phyloP scores from a whole-genome alignment of 2,797 vertebrate genomes.

The Loris lydekkerianus region DNA sequence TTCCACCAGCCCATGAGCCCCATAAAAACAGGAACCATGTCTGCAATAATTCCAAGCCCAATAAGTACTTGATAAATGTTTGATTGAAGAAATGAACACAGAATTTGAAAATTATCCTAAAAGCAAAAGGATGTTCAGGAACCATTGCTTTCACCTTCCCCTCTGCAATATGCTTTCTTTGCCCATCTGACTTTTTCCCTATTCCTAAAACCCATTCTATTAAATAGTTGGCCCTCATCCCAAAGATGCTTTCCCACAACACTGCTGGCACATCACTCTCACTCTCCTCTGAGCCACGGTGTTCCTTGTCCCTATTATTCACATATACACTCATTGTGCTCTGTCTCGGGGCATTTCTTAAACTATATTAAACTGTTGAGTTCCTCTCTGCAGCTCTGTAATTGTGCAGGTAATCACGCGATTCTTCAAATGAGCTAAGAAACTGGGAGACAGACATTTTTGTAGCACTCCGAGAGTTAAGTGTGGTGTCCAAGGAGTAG shows the following conservation, averaged over 20 bases:
- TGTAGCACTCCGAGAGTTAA: background rate
- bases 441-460: background rate
- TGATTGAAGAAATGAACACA: constrained; percentile 14
- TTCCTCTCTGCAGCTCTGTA: constrained; percentile 14
- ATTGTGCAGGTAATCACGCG: constrained; percentile 47
- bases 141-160: background rate
- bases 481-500: background rate
- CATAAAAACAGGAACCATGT: background rate
- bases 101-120: background rate
- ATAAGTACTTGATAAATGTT: background rate
- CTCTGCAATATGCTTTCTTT: background rate
- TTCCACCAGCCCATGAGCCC: background rate
- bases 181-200: background rate
- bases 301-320: background rate
- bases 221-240: background rate
- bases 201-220: background rate
- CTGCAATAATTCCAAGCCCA: background rate
- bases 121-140: background rate
- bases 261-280: background rate
- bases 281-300: background rate
- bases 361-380: constrained; percentile 56
- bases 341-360: constrained; percentile 37
- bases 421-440: constrained; percentile 54
- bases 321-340: constrained; percentile 1
- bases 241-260: background rate